Evolutionary conservation across 2,113 vertebrate genomes (phyloP).

Genomic region (Phaethornis superciliosus): DNA sequence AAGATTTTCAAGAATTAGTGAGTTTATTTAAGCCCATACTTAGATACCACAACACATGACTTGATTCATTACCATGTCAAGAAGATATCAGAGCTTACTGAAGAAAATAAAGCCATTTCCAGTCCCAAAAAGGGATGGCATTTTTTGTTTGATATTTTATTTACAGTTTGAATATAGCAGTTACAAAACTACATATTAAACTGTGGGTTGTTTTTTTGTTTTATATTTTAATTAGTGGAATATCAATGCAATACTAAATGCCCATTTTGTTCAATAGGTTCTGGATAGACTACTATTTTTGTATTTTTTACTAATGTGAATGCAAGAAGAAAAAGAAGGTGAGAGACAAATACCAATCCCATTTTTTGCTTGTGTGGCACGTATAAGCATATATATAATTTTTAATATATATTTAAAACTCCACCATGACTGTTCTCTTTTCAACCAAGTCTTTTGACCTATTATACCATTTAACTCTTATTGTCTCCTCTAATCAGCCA

Average conservation of each 20-base stretch:
- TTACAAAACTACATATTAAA: not conserved
- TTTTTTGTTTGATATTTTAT: not conserved
- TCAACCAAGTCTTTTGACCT: not conserved
- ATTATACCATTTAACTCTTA: not conserved
- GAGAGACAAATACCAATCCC: not conserved
- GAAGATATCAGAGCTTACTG: not conserved
- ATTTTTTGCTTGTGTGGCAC: not conserved
- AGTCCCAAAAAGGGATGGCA: not conserved
- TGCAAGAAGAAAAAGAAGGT: not conserved
- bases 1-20: not conserved
- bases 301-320: not conserved
- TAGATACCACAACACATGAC: not conserved
- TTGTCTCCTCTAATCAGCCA: not conserved
- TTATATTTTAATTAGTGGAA: not conserved
- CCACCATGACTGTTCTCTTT: not conserved
- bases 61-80: not conserved
- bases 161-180: not conserved
- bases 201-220: fast-evolving
- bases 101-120: not conserved
- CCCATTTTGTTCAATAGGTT: not conserved
- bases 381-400: not conserved
- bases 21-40: not conserved
- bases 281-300: not conserved
- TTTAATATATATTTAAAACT: too few species aligned
- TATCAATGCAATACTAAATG: not conserved